phyloP scores from a whole-genome alignment of 2,797 vertebrate species.

The Acropternis orthonyx region DNA sequence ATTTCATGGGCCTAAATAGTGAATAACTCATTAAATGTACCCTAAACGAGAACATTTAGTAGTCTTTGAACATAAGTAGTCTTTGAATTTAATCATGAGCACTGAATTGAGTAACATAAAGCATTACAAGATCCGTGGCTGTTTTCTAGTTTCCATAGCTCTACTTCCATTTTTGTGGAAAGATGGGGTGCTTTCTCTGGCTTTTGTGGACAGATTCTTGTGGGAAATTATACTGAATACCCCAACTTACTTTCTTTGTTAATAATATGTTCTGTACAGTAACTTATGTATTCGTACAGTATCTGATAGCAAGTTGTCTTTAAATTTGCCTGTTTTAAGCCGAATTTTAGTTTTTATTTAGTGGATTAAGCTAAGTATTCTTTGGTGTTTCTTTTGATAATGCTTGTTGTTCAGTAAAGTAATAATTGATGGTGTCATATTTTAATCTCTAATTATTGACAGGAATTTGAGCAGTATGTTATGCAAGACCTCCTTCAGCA shows the following conservation, averaged over 20 bases:
- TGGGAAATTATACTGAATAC: neutral
- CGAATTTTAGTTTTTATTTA: neutral
- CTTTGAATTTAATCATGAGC: neutral
- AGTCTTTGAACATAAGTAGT: neutral
- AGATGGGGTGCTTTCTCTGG: neutral
- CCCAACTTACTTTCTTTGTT: neutral
- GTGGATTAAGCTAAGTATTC: neutral
- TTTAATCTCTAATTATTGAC: neutral
- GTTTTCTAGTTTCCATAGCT: neutral
- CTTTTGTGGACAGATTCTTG: neutral
- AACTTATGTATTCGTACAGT: neutral
- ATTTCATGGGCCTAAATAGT: neutral
- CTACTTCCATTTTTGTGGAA: neutral
- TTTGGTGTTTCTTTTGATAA: neutral
- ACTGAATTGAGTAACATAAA: neutral
- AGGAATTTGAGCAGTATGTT: neutral
- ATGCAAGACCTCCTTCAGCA: slow-evolving; percentile 73
- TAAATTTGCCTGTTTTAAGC: neutral
- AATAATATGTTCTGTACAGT: neutral
- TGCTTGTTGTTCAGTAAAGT: neutral
- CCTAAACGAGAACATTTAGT: neutral
- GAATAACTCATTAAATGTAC: neutral
- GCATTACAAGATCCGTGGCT: neutral
- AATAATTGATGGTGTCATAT: neutral
- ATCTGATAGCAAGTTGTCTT: neutral